phyloP scores from a whole-genome alignment of 2,888 invertebrate species.

The Gari tellinella region DNA sequence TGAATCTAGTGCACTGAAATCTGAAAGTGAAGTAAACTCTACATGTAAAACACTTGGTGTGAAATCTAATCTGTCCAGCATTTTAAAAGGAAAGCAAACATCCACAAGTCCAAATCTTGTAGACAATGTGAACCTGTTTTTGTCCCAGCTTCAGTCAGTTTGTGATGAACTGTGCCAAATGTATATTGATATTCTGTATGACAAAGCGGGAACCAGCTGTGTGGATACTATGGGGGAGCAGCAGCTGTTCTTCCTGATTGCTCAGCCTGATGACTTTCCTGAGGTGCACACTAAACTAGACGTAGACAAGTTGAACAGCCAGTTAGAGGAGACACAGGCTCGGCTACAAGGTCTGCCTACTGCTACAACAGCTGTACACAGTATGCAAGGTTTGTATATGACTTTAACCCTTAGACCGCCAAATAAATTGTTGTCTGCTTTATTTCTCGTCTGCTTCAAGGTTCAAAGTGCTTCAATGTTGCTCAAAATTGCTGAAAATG shows the following conservation, averaged over 20 bases:
- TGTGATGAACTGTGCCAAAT: constrained; percentile 80
- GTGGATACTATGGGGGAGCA: constrained; percentile 85
- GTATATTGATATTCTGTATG: constrained; percentile 80
- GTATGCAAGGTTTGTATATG: constrained; percentile 51
- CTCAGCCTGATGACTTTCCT: constrained; percentile 86
- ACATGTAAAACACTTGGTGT: too few relatives aligned
- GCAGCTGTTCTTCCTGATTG: constrained; percentile 87
- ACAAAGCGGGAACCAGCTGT: constrained; percentile 77
- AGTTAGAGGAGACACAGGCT: constrained; percentile 50
- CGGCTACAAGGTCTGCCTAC: constrained; percentile 41
- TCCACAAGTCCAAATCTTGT: too few relatives aligned
- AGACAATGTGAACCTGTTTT: constrained; percentile 68
- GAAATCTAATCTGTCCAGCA: too few relatives aligned
- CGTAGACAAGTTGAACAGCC: constrained; percentile 30
- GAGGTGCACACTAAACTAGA: constrained; percentile 68
- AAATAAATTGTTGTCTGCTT: too few relatives aligned
- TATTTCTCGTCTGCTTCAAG: too few relatives aligned
- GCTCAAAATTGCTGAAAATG: too few relatives aligned
- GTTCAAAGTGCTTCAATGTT: too few relatives aligned
- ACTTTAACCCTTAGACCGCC: too few relatives aligned
- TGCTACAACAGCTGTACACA: constrained; percentile 40
- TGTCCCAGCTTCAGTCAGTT: constrained; percentile 73
- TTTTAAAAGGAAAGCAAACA: too few relatives aligned
- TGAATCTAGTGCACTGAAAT: too few relatives aligned
- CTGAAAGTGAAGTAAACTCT: too few relatives aligned